Evolutionary conservation across 1,140 invertebrate genomes (phyloP).

Genomic region (Babylonia areolata): DNA sequence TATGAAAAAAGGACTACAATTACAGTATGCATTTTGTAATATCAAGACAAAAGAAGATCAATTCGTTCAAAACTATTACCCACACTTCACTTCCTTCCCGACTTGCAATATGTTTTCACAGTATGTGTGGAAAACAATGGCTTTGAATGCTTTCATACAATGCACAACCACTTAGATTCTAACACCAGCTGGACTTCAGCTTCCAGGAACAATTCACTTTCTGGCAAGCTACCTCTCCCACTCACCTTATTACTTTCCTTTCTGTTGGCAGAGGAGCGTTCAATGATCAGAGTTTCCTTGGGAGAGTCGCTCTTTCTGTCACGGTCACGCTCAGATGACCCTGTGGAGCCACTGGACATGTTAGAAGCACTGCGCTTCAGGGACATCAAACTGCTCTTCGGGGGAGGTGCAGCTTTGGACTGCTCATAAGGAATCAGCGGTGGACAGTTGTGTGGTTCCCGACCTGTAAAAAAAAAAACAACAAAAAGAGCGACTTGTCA

Average conservation of each 20-base stretch:
- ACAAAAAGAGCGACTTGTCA: background rate
- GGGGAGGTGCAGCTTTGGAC: constrained; percentile 69
- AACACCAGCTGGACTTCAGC: no score
- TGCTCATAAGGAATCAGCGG: constrained; percentile 75
- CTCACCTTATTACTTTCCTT: constrained; percentile 33
- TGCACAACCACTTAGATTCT: no score
- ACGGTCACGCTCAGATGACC: constrained; percentile 47
- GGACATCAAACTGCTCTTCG: constrained; percentile 73
- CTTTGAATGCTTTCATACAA: no score
- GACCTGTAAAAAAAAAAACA: constrained; percentile 48
- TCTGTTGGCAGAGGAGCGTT: constrained; percentile 41
- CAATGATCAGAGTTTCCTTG: constrained; percentile 60
- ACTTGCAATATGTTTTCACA: no score
- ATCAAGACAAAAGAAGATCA: no score
- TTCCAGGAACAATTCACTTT: background rate
- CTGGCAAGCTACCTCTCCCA: background rate
- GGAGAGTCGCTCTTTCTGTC: constrained; percentile 69
- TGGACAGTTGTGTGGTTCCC: constrained; percentile 63
- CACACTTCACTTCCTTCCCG: no score
- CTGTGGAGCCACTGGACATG: constrained; percentile 65
- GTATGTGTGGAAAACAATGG: no score
- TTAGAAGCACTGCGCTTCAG: constrained; percentile 73
- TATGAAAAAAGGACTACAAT: no score
- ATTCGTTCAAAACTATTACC: no score
- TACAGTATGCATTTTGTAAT: no score